Conservation (phyloP, 2,113 vertebrate species). For the Nymphicus hollandicus region DNA sequence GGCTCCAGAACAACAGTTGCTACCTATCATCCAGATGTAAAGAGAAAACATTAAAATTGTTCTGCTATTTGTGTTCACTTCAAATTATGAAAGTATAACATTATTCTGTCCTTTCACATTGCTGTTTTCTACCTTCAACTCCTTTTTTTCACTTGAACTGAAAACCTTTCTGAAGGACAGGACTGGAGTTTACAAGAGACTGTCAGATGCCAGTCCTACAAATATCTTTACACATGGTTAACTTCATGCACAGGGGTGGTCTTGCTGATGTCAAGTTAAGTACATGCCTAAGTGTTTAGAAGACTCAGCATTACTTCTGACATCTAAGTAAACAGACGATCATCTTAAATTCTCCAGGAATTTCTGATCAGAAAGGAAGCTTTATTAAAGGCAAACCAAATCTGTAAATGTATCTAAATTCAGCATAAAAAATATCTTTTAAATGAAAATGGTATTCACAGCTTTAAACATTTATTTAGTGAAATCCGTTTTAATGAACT, state of each 20-base stretch:
- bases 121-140: neutral
- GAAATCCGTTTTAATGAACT: neutral
- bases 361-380: neutral
- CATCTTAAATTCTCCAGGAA: constrained; percentile 14
- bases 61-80: neutral
- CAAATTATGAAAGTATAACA: neutral
- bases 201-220: neutral
- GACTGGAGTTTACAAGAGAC: neutral
- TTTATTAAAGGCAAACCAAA: neutral
- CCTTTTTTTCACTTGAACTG: neutral
- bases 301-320: constrained; percentile 5
- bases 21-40: neutral
- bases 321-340: constrained; percentile 19
- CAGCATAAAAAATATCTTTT: neutral
- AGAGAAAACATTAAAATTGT: neutral
- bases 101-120: neutral
- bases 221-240: neutral
- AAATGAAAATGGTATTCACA: neutral
- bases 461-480: neutral
- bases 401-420: neutral
- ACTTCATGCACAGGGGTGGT: neutral
- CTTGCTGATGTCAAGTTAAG: constrained; percentile 38
- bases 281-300: constrained; percentile 23
- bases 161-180: neutral
- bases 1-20: neutral